These are phyloP conservation scores for Trachythela sp. DNA, from an alignment of 64 coral and sea anemone genomes.

Conservation along the genomic window DNA sequence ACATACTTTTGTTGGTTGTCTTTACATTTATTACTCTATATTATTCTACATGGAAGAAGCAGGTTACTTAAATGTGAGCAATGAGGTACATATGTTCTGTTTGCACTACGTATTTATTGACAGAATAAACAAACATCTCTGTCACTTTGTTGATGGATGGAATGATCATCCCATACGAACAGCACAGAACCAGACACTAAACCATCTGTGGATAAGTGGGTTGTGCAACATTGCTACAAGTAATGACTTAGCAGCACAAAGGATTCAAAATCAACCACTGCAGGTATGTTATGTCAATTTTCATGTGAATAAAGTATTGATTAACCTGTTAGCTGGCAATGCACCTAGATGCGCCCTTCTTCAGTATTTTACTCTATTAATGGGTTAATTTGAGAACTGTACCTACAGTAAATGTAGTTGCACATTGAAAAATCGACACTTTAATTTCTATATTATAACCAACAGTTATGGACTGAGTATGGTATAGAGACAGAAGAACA, in stretches of 20 bases:
- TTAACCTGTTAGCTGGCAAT: no score
- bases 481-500: constrained; percentile 1
- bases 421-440: no score
- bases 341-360: no score
- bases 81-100: not conserved
- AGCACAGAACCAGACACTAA: not conserved
- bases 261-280: not conserved
- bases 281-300: not conserved
- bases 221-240: not conserved
- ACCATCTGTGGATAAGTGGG: not conserved
- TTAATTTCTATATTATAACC: not conserved
- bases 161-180: not conserved
- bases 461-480: not conserved
- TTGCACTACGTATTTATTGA: not conserved
- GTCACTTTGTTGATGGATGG: not conserved
- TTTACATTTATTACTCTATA: not conserved
- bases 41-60: not conserved
- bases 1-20: not conserved
- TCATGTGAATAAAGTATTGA: not conserved
- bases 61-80: not conserved
- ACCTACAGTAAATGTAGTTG: no score
- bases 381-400: no score
- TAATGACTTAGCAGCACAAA: not conserved
- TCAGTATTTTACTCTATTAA: no score
- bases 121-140: not conserved